These are phyloP conservation scores for Drosophila cardini DNA, from an alignment of 1,140 invertebrate species.

Conservation along the genomic window DNA sequence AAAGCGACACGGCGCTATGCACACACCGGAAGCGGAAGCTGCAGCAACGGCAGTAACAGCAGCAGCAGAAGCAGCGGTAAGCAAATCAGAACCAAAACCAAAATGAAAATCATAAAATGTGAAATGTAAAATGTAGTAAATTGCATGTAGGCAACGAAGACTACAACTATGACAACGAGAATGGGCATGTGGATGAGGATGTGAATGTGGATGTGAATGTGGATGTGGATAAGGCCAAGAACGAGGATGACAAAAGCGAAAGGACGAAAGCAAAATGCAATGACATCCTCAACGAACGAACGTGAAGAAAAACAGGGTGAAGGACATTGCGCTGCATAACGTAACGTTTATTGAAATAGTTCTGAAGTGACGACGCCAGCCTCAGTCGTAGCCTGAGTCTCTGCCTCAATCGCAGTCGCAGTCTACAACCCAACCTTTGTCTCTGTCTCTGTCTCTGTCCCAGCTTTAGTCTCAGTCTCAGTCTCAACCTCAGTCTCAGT, in stretches of 20 bases:
- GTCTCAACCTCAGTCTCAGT: slow-evolving; percentile 17
- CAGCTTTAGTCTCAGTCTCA: slow-evolving; percentile 32
- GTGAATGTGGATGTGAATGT: not conserved
- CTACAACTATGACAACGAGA: slow-evolving; percentile 1
- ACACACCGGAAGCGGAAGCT: slow-evolving; percentile 48
- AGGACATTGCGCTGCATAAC: slow-evolving; percentile 72
- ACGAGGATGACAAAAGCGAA: slow-evolving; percentile 24
- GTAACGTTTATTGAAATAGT: slow-evolving; percentile 82
- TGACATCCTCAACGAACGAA: slow-evolving; percentile 47
- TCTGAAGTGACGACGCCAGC: slow-evolving; percentile 71
- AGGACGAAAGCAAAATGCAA: slow-evolving; percentile 25
- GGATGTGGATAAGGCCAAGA: not conserved
- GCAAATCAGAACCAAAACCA: slow-evolving; percentile 67
- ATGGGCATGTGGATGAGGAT: slow-evolving; percentile 1
- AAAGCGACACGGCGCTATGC: slow-evolving; percentile 36
- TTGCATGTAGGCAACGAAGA: slow-evolving; percentile 62
- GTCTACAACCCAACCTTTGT: slow-evolving; percentile 40
- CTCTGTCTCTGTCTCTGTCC: slow-evolving; percentile 36
- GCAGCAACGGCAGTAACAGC: slow-evolving; percentile 44
- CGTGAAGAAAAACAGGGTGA: slow-evolving; percentile 72
- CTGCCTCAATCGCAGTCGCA: slow-evolving; percentile 20
- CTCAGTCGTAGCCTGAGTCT: slow-evolving; percentile 42
- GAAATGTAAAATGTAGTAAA: slow-evolving; percentile 71
- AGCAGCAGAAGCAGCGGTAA: slow-evolving; percentile 46
- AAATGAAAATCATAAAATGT: slow-evolving; percentile 72